Evolutionary conservation across 2,888 invertebrate species (phyloP).

Genomic region (Caenorhabditis drosophilae): DNA sequence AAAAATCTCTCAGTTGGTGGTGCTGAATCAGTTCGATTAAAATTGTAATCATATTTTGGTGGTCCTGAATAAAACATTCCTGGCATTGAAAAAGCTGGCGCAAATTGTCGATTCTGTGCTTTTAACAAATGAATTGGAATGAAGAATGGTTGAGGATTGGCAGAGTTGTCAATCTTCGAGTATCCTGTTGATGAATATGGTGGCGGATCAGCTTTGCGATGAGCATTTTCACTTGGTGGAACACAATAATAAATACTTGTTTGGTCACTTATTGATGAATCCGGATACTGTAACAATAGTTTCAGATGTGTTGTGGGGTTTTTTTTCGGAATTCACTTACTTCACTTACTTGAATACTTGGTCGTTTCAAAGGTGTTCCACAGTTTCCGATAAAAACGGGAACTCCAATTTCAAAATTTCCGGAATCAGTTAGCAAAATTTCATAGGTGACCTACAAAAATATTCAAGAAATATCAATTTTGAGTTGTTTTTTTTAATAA

Average conservation of each 20-base stretch:
- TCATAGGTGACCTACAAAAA: conserved; percentile 37
- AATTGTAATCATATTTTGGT: conserved; percentile 33
- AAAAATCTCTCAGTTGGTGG: conserved; percentile 37
- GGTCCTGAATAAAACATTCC: conserved; percentile 25
- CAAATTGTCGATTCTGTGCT: conserved; percentile 37
- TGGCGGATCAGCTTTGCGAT: conserved; percentile 20
- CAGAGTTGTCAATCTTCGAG: background rate
- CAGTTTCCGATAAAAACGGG: conserved; percentile 42
- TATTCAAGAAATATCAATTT: background rate
- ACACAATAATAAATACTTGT: conserved; percentile 33
- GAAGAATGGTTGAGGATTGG: conserved; percentile 30
- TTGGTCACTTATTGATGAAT: conserved; percentile 22
- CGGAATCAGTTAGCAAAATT: conserved; percentile 32
- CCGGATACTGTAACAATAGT: conserved; percentile 28
- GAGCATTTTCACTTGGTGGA: conserved; percentile 26
- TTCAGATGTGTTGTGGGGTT: background rate
- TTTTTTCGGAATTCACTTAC: too few relatives aligned
- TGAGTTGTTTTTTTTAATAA: background rate
- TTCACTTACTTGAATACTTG: conserved; percentile 18
- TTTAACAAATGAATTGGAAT: conserved; percentile 43
- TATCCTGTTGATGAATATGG: conserved; percentile 41
- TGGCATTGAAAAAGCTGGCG: conserved; percentile 20
- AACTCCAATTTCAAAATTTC: conserved; percentile 42
- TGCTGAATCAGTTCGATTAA: conserved; percentile 16
- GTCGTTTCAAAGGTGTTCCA: conserved; percentile 4